A percentile compares a stretch with the other conserved stretches of the same genome.
Evolutionary conservation across 2,888 invertebrate species (phyloP).

Genomic region (Syritta pipiens): DNA sequence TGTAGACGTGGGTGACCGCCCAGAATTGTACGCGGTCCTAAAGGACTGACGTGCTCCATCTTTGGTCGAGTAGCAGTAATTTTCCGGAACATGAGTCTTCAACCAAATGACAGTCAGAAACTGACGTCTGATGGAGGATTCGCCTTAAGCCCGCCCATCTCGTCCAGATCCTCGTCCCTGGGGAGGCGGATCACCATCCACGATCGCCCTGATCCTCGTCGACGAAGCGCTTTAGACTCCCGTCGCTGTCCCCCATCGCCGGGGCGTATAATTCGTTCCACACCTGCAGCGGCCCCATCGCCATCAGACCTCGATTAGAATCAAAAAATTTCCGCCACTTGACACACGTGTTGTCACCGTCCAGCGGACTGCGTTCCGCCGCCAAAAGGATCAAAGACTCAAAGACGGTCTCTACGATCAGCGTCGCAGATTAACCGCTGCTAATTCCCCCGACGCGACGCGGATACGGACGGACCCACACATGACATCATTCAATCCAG

Average conservation of each 20-base stretch:
- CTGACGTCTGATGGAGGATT: too few relatives aligned
- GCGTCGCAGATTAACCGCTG: constrained; percentile 30
- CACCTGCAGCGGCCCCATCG: constrained; percentile 12
- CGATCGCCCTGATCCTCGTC: too few relatives aligned
- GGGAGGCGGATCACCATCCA: neutral
- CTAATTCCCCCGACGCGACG: constrained; percentile 28
- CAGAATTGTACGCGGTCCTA: too few relatives aligned
- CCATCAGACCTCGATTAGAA: constrained; percentile 9
- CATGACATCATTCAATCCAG: constrained; percentile 60
- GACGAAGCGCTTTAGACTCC: neutral
- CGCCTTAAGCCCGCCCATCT: too few relatives aligned
- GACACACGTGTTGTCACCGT: constrained; percentile 25
- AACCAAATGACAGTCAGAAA: too few relatives aligned
- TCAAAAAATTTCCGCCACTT: constrained; percentile 55
- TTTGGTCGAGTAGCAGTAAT: too few relatives aligned
- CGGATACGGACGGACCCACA: constrained; percentile 22
- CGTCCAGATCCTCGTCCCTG: too few relatives aligned
- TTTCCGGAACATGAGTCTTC: too few relatives aligned
- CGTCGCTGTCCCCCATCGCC: neutral
- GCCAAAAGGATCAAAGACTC: constrained; percentile 58
- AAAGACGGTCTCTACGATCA: constrained; percentile 22
- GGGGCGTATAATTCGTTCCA: neutral
- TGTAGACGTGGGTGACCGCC: too few relatives aligned
- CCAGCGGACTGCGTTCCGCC: constrained; percentile 2
- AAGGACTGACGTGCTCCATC: too few relatives aligned